Base-by-base conservation (phyloP, 1,140 invertebrate genomes). In the Pararge aegeria region DNA sequence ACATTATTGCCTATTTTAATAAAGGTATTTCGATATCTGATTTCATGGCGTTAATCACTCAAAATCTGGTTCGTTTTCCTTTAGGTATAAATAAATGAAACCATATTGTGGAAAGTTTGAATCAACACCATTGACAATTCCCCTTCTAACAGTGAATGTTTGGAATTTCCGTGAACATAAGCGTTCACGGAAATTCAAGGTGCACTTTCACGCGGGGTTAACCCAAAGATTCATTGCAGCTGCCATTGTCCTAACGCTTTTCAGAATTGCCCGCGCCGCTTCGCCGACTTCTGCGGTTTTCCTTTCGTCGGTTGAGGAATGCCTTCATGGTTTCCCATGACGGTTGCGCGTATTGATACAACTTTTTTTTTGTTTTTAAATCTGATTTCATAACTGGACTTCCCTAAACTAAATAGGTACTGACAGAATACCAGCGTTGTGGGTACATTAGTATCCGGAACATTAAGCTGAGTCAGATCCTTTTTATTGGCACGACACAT, bases 131-230 rank as follows among this genome's bases (percentile, higher is more conserved):
- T 15, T 18, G 13, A 38, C 13, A 38, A 18, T 1, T 12, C 52
- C 1, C 9, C 5, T 13, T 16, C 34, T 42, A 54, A 37, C 38
- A 18, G 52, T 34, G 24, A 44, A 54, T 44, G 56, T n/a, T 68
- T 68, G 70, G 73, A 68, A 78, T 64, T 76, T 71, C 73, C 75
- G 69, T 12, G n/a, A n/a, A n/a, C n/a, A n/a, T n/a, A 18, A 42
- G 12, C 13, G 51, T 18, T 55, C 34, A n/a, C 13, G 42, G 40
- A 44, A 13, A 13, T 42, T 18, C 5, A 42, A 61, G 57, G 42
- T 54, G 49, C 57, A 78, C 76, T 83, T 84, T 81, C 78, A 73
- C 78, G 68, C 66, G 70, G 82, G 75, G 57, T 70, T 80, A 69
- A 70, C 74, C 78, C 73, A 61, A 46, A 61, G 20, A 46, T 58